Conservation (phyloP, 2,888 invertebrate genomes). For the Allacma fusca region DNA sequence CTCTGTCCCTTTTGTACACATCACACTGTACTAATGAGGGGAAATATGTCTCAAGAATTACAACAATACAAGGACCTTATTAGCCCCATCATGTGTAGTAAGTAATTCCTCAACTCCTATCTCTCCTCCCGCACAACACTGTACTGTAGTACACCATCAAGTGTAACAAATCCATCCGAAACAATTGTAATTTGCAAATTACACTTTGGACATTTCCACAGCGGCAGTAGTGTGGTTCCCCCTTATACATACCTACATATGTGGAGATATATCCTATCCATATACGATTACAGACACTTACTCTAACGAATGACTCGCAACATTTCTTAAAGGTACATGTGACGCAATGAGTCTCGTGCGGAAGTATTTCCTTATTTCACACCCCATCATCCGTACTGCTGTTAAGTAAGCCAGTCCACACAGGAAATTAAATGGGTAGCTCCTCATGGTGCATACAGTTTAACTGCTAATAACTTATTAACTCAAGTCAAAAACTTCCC, state of each 20-base stretch:
- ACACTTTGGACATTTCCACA: background rate
- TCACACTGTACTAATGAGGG: background rate
- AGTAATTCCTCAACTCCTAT: background rate
- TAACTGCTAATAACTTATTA: background rate
- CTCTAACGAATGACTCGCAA: background rate
- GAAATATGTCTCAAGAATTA: conserved; percentile 11
- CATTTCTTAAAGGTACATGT: background rate
- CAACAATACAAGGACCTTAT: no score
- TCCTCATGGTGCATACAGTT: background rate
- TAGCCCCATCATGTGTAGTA: background rate
- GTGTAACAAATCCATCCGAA: background rate
- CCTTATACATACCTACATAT: no score
- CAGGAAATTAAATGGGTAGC: background rate
- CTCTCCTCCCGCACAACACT: no score
- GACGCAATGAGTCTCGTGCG: background rate
- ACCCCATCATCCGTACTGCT: background rate
- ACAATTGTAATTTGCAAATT: background rate
- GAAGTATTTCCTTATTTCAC: conserved; percentile 16
- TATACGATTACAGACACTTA: background rate
- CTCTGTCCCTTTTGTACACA: background rate
- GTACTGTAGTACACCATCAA: background rate
- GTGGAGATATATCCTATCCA: no score
- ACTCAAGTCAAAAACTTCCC: background rate
- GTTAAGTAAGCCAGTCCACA: background rate
- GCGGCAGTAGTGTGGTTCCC: background rate